Evolutionary conservation across 2,888 invertebrate species (phyloP).

Genomic region (Rosalia funebris): DNA sequence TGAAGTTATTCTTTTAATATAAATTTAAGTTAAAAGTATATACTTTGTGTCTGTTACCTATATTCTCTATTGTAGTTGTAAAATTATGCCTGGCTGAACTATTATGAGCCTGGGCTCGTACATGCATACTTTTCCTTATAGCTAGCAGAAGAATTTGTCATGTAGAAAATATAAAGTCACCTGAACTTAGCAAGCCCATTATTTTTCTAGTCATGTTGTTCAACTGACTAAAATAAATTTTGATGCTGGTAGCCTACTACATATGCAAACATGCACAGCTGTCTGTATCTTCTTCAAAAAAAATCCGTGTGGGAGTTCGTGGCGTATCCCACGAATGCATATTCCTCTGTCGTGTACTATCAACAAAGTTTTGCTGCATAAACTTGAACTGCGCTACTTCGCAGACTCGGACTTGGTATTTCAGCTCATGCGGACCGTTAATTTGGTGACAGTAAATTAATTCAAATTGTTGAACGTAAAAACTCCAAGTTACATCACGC

Average conservation of each 20-base stretch:
- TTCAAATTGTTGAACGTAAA: conserved; percentile 39
- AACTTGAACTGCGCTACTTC: conserved; percentile 3
- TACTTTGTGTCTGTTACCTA: too few species aligned
- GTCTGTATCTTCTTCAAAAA: conserved; percentile 1
- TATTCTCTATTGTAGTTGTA: too few species aligned
- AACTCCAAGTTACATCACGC: conserved; percentile 34
- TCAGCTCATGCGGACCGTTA: too few species aligned
- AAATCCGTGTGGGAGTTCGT: conserved; percentile 7
- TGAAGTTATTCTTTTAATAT: too few species aligned
- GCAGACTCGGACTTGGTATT: conserved; percentile 16
- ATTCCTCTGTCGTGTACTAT: conserved; percentile 8
- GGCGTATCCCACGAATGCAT: conserved; percentile 1
- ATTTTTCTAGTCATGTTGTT: conserved; percentile 5
- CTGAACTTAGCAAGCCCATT: conserved; percentile 1
- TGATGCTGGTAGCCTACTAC: conserved; percentile 3
- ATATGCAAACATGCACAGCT: conserved; percentile 9
- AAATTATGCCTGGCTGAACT: too few species aligned
- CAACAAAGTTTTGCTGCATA: conserved; percentile 14
- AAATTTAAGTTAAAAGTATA: too few species aligned
- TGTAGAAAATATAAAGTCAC: neutral
- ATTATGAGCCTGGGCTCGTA: too few species aligned
- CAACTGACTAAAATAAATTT: conserved; percentile 2
- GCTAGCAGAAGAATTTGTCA: neutral
- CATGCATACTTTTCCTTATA: too few species aligned
- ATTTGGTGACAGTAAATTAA: conserved; percentile 41